Evolutionary conservation across 2,113 vertebrate species (phyloP).

Genomic region (Genyomyrus donnyi): DNA sequence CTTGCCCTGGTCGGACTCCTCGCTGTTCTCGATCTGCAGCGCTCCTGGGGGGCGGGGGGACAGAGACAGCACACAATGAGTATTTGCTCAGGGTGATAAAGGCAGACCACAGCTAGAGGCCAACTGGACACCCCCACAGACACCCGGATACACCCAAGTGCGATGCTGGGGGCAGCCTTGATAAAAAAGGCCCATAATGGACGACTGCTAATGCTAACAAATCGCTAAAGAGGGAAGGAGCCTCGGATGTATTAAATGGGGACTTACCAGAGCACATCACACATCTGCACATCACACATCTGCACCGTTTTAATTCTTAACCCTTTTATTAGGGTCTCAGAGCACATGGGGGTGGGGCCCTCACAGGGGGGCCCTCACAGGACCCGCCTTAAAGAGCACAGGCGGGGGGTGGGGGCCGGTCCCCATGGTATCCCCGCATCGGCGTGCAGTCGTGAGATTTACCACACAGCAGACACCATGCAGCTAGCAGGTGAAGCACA

Average conservation of each 20-base stretch:
- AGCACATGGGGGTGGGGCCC: neutral
- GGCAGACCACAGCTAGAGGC: neutral
- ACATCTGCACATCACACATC: neutral
- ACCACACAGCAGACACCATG: constrained; percentile 41
- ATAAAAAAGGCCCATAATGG: neutral
- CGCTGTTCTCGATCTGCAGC: constrained; percentile 94
- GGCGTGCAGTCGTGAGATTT: constrained; percentile 31
- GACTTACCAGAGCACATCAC: constrained; percentile 13
- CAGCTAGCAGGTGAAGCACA: constrained; percentile 40
- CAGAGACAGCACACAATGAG: neutral
- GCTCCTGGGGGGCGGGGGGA: constrained; percentile 65
- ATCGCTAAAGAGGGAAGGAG: neutral
- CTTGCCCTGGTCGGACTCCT: constrained; percentile 97
- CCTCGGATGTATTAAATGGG: neutral
- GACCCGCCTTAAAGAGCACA: neutral
- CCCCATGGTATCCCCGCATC: constrained; percentile 28
- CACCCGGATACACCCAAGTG: constrained; percentile 9
- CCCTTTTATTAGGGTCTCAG: neutral
- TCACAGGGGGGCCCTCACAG: neutral
- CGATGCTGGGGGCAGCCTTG: neutral
- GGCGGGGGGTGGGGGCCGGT: neutral
- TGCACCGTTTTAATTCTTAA: neutral
- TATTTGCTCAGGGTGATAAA: neutral
- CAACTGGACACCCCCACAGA: constrained; percentile 2
- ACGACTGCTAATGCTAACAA: neutral